Conservation (phyloP, 1,140 invertebrate species). For the Melitaea cinxia region DNA sequence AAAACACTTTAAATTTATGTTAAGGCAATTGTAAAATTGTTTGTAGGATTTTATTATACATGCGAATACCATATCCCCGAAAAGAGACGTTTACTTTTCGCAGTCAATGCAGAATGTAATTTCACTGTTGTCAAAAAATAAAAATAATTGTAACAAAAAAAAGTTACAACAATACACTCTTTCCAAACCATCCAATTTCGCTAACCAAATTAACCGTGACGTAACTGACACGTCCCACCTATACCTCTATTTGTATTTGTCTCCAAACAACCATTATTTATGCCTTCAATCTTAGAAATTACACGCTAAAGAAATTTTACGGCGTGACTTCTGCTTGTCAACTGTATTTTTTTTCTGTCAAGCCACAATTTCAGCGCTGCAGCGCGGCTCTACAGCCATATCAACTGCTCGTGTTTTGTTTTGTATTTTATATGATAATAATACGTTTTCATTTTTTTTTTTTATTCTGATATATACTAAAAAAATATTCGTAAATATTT, state of each 20-base stretch:
- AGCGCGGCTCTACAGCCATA: not conserved
- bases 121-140: not conserved
- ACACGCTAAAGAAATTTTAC: not conserved
- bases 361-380: not conserved
- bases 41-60: too few species aligned
- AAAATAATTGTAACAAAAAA: not conserved
- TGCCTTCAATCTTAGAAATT: not conserved
- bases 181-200: not conserved
- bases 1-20: too few species aligned
- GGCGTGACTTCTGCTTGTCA: not conserved
- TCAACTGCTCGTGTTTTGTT: too few species aligned
- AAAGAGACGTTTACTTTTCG: too few species aligned
- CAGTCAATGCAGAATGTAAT: too few species aligned
- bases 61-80: too few species aligned
- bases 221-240: not conserved
- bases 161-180: not conserved
- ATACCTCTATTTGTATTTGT: not conserved
- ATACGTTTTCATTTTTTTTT: too few species aligned
- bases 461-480: too few species aligned
- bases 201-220: not conserved
- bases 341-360: not conserved
- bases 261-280: conserved; percentile 1
- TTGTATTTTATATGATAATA: too few species aligned
- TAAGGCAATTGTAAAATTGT: too few species aligned
- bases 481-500: too few species aligned